phyloP scores from a whole-genome alignment of 2,888 invertebrate genomes.

The Cancer borealis region DNA sequence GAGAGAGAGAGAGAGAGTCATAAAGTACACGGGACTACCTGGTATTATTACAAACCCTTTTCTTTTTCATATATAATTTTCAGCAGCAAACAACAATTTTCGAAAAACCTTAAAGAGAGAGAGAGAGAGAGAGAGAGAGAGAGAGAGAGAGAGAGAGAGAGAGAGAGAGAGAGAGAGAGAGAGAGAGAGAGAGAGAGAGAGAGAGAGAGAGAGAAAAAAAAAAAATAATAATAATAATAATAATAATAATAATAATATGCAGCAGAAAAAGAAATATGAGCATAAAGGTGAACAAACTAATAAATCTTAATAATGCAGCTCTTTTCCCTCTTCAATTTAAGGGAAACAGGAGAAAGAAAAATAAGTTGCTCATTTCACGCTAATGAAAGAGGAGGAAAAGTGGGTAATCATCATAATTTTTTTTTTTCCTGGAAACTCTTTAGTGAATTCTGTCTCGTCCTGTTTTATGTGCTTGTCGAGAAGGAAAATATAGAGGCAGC shows the following conservation, averaged over 20 bases:
- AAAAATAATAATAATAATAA: background rate
- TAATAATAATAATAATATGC: background rate
- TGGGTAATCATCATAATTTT: background rate
- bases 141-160: constrained; percentile 24
- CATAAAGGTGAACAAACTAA: constrained; percentile 1
- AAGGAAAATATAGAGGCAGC: background rate
- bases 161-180: background rate
- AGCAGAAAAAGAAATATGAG: background rate
- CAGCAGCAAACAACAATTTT: background rate
- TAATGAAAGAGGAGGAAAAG: constrained; percentile 28
- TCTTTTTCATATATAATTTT: background rate
- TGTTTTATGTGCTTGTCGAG: background rate
- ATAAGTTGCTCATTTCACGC: background rate
- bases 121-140: constrained; percentile 13
- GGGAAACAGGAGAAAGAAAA: background rate
- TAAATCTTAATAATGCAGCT: background rate
- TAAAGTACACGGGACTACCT: no score
- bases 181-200: background rate
- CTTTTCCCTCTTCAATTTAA: constrained; percentile 22
- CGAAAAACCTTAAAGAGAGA: background rate
- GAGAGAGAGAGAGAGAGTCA: no score
- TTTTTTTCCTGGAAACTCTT: background rate
- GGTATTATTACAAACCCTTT: background rate
- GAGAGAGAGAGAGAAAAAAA: no score
- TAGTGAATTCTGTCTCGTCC: background rate